A percentile compares a stretch with the other conserved stretches of the same genome.
Conservation (phyloP, 1,140 invertebrate genomes). For the Elymnias hypermnestra region DNA sequence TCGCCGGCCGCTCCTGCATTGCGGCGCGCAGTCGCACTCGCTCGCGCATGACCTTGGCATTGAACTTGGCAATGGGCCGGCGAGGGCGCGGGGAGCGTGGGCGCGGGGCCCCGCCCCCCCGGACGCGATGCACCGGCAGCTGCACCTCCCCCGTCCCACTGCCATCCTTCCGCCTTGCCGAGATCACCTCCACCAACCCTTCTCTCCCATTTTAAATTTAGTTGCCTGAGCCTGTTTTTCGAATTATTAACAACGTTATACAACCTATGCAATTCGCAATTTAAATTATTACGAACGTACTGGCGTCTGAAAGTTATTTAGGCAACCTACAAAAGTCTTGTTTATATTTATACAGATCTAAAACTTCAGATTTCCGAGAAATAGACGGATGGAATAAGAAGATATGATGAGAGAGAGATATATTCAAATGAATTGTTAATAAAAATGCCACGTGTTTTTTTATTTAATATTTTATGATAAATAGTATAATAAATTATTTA, state of each 20-base stretch:
- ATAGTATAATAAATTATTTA: too few relatives aligned
- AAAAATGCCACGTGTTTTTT: too few relatives aligned
- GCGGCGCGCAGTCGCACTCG: conserved; percentile 75
- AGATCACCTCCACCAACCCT: conserved; percentile 34
- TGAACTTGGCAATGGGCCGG: conserved; percentile 76
- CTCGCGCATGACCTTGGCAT: conserved; percentile 77
- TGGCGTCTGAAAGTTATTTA: too few relatives aligned
- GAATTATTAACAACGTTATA: conserved; percentile 11
- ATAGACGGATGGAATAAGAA: too few relatives aligned
- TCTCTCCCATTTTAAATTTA: conserved; percentile 33
- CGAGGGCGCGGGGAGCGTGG: conserved; percentile 33
- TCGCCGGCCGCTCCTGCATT: conserved; percentile 75
- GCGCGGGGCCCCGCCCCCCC: conserved; percentile 27
- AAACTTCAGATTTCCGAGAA: too few relatives aligned
- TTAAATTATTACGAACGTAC: too few relatives aligned
- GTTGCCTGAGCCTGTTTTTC: conserved; percentile 1
- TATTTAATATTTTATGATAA: too few relatives aligned
- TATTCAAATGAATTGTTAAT: too few relatives aligned
- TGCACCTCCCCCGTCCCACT: conserved; percentile 55
- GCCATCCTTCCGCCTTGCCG: conserved; percentile 44
- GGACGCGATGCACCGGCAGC: conserved; percentile 53
- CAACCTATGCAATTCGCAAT: too few relatives aligned
- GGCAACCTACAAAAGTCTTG: too few relatives aligned
- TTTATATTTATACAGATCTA: too few relatives aligned
- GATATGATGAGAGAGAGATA: too few relatives aligned